These are phyloP conservation scores for Calameuta filiformis DNA, from an alignment of 2,888 invertebrate genomes.

Conservation along the genomic window DNA sequence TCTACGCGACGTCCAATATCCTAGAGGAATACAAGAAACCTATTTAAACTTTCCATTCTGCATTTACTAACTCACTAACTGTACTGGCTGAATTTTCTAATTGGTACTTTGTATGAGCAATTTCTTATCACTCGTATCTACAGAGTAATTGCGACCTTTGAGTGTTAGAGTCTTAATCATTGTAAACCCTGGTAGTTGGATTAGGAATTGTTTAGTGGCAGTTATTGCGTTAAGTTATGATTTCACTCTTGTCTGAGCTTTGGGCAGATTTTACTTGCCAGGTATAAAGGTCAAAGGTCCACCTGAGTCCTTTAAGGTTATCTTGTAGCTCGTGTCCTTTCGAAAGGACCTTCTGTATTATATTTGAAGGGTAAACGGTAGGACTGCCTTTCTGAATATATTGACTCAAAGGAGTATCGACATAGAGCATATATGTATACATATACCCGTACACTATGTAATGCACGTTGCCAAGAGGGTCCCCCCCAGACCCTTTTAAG, in stretches of 20 bases:
- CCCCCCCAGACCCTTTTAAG: conserved; percentile 1
- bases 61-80: background rate
- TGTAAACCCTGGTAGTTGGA: background rate
- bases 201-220: background rate
- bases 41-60: background rate
- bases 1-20: background rate
- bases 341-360: background rate
- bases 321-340: background rate
- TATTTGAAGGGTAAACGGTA: background rate
- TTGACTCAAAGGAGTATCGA: conserved; percentile 1
- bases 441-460: background rate
- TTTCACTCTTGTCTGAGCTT: background rate
- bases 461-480: background rate
- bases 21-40: background rate
- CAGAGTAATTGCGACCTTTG: background rate
- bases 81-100: background rate
- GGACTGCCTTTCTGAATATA: background rate
- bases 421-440: background rate
- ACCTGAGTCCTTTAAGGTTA: background rate
- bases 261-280: background rate
- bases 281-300: background rate
- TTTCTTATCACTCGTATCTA: background rate
- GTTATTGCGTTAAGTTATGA: background rate
- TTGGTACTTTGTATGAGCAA: background rate
- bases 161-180: background rate